Base-by-base conservation (phyloP, 2,113 vertebrate genomes). In the Tyto alba region DNA sequence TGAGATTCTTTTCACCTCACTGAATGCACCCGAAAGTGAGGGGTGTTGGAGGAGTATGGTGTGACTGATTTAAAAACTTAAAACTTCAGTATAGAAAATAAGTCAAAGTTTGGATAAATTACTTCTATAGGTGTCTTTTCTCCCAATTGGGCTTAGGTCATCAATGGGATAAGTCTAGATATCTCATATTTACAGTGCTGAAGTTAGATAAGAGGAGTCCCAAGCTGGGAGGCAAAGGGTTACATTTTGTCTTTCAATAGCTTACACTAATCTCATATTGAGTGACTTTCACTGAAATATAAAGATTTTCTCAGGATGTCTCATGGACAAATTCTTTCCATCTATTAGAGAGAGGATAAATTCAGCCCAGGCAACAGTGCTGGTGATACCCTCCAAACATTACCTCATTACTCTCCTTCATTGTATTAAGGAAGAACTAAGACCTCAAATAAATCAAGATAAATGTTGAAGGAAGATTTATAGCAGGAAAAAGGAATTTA, bases 21-120 rank as follows among this genome's bases (percentile, higher is more conserved):
- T 48, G 7, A 0, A 0, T 34, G 19, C 7, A 25, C 4, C 11
- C 56, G n/a, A n/a, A 81, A 22, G 4, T 52, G 22, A 60, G 7
- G 6, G 30, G 3, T 27, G 2, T 36, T 78, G 66, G 48, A 88
- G 40, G 11, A 82, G 16, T 43, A 52, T 9, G 26, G 30, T 8
- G 38, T 21, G 32, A 48, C 18, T 74, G 19, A 82, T 23, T 43
- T 43, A 41, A 77, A 72, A 90, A 16, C 0, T 1, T 56, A 41
- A 73, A 69, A 52, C 14, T 85, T 63, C 8, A 55, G 9, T 26
- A n/a, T 13, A 56, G 15, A 83, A 64, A 88, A 38, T 16, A 34
- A 78, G 43, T 16, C 16, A 27, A 59, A 67, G 11, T 85, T 85
- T 74, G 19, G 30, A 85, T 23, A 43, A 91, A 71, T 40, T 82